A percentile compares a stretch with the other conserved stretches of the same genome.
Evolutionary conservation across 2,113 vertebrate genomes (phyloP).

Genomic region (Ptilonorhynchus violaceus): DNA sequence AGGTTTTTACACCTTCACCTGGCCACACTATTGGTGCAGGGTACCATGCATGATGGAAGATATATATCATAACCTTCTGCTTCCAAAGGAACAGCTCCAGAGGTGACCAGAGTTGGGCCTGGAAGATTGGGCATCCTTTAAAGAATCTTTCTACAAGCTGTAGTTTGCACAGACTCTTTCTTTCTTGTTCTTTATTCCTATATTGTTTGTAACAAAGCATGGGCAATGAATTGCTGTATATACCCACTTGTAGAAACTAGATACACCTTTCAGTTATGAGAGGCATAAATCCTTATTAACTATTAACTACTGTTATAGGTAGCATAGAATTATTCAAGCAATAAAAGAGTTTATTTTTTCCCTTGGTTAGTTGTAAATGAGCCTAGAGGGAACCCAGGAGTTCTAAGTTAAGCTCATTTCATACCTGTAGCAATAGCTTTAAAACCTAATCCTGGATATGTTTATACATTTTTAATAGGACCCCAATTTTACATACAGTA

Average conservation of each 20-base stretch:
- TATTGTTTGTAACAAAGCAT: neutral
- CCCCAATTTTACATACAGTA: conserved; percentile 48
- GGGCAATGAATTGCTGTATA: neutral
- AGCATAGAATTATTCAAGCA: conserved; percentile 37
- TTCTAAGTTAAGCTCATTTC: conserved; percentile 49
- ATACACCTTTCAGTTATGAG: conserved; percentile 17
- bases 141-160: neutral
- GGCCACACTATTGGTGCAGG: neutral
- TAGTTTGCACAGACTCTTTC: neutral
- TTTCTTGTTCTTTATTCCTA: neutral
- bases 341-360: conserved; percentile 54
- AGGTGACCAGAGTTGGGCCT: neutral
- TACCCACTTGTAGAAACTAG: neutral
- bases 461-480: conserved; percentile 68
- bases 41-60: neutral
- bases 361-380: conserved; percentile 42
- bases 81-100: neutral
- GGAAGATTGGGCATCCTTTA: neutral
- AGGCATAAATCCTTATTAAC: conserved; percentile 51
- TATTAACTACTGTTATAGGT: conserved; percentile 39
- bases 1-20: neutral
- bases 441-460: conserved; percentile 53
- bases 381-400: conserved; percentile 61
- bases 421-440: conserved; percentile 19
- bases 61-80: neutral